Evolutionary conservation across 2,113 vertebrate genomes (phyloP).

Genomic region (Callaeas wilsoni): DNA sequence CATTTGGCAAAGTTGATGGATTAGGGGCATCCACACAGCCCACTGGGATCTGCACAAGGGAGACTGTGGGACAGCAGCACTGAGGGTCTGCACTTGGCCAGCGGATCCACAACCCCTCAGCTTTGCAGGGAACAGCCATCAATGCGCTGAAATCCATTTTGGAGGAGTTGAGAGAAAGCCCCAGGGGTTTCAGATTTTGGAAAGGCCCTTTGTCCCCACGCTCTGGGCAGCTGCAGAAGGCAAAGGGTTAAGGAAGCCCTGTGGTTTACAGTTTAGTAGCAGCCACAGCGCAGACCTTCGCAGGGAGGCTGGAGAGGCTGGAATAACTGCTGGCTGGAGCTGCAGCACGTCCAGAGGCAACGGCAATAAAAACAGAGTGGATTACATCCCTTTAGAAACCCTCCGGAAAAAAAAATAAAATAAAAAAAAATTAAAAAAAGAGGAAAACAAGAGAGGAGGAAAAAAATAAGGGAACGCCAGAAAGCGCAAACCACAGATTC

Average conservation of each 20-base stretch:
- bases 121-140: not conserved
- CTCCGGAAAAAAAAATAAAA: not conserved
- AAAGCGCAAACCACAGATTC: slow-evolving; percentile 63
- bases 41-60: not conserved
- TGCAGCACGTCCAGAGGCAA: slow-evolving; percentile 51
- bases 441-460: not conserved
- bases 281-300: slow-evolving; percentile 4
- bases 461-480: not conserved
- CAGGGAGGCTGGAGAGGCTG: slow-evolving; percentile 43
- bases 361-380: slow-evolving; percentile 51
- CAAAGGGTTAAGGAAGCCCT: slow-evolving; percentile 44
- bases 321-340: slow-evolving; percentile 53
- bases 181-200: not conserved
- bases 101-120: not conserved
- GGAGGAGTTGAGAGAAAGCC: not conserved
- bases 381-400: slow-evolving; percentile 58
- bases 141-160: not conserved
- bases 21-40: not conserved
- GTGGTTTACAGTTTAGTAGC: slow-evolving; percentile 42
- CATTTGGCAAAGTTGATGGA: not conserved
- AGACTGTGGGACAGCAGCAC: rapidly evolving
- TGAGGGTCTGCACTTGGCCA: rapidly evolving
- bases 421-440: not conserved
- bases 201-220: not conserved
- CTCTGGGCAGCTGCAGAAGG: not conserved